phyloP scores from a whole-genome alignment of 2,888 invertebrate species.

The Syrphus vitripennis region DNA sequence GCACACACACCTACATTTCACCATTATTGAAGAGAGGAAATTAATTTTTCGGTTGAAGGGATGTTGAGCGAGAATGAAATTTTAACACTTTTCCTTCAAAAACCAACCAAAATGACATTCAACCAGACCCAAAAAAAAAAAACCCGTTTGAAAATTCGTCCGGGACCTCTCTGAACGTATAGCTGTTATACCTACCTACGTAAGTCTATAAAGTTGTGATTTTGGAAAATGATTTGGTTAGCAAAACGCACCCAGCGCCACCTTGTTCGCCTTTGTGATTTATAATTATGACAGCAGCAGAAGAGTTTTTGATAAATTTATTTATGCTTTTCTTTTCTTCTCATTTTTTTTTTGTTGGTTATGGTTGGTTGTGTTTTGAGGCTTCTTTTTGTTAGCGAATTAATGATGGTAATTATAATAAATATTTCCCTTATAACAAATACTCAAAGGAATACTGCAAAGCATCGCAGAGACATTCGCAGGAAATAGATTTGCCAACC shows the following conservation, averaged over 20 bases:
- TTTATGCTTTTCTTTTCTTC: constrained; percentile 5
- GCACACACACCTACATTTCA: neutral
- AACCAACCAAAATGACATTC: constrained; percentile 19
- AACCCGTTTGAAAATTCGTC: neutral
- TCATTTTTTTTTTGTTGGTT: neutral
- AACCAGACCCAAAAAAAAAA: neutral
- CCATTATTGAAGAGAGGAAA: constrained; percentile 56
- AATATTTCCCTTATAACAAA: constrained; percentile 9
- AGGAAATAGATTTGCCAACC: neutral
- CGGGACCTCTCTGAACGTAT: neutral
- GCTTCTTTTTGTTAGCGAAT: constrained; percentile 56
- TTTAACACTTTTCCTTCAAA: constrained; percentile 67
- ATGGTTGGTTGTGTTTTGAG: neutral
- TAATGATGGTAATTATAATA: constrained; percentile 60
- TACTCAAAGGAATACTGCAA: constrained; percentile 34
- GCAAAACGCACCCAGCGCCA: constrained; percentile 19
- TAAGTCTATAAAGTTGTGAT: neutral
- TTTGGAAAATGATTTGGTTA: constrained; percentile 31
- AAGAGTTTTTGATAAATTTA: constrained; percentile 57
- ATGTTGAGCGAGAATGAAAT: constrained; percentile 65
- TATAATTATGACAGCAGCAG: constrained; percentile 61
- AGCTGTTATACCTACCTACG: neutral
- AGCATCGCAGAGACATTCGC: constrained; percentile 6
- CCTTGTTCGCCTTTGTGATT: constrained; percentile 42
- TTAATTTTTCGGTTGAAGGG: constrained; percentile 69